These are phyloP conservation scores for Cynopterus sphinx DNA, from an alignment of 2,797 vertebrate genomes.

Conservation along the genomic window DNA sequence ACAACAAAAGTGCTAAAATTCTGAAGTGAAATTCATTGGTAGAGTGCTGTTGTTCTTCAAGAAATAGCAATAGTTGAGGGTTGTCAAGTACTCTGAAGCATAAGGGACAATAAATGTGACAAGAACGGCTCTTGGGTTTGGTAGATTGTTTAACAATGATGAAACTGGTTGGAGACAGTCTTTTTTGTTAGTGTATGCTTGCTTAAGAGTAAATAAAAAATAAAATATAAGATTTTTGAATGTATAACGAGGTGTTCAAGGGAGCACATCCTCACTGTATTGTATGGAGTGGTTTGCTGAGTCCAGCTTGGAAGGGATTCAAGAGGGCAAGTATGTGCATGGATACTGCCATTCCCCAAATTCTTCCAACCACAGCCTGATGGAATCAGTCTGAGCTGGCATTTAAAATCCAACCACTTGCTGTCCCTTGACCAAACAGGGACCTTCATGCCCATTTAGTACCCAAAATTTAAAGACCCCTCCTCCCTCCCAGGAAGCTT, in stretches of 20 bases:
- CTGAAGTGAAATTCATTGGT: conserved; percentile 48
- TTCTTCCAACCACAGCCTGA: background rate
- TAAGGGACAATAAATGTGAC: background rate
- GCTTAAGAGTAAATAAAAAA: conserved; percentile 15
- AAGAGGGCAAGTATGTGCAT: background rate
- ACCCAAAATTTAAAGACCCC: background rate
- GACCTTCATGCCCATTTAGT: background rate
- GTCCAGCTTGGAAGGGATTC: background rate
- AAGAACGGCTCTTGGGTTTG: conserved; percentile 26
- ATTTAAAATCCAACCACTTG: background rate
- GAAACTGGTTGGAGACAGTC: background rate
- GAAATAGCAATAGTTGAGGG: conserved; percentile 30
- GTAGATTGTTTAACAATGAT: conserved; percentile 16
- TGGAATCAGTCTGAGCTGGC: background rate
- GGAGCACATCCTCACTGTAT: background rate
- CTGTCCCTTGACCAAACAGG: background rate
- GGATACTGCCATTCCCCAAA: background rate
- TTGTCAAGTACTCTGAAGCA: conserved; percentile 50
- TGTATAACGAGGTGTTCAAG: background rate
- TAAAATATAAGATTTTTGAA: background rate
- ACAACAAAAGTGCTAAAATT: conserved; percentile 62
- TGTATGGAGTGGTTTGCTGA: background rate
- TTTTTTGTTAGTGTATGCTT: conserved; percentile 34
- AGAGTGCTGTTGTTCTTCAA: conserved; percentile 59
- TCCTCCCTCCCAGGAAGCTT: background rate